Evolutionary conservation across 2,888 invertebrate genomes (phyloP).

Genomic region (Melangyna quadrimaculata): DNA sequence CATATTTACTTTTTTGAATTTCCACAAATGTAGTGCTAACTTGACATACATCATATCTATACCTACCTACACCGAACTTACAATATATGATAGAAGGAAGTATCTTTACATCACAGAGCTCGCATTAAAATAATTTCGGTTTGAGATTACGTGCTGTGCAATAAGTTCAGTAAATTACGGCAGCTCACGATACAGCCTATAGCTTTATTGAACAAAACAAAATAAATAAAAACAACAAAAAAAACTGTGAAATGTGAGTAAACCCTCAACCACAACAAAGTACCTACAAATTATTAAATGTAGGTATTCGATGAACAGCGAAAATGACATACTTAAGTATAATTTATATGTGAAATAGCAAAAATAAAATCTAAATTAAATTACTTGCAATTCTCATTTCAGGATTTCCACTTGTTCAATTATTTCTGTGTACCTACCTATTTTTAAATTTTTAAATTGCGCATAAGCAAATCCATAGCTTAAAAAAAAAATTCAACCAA

Average conservation of each 20-base stretch:
- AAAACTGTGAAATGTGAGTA: not conserved
- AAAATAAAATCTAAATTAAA: not conserved
- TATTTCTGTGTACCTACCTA: too few species aligned
- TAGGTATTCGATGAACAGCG: not conserved
- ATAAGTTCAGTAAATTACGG: slow-evolving; percentile 1
- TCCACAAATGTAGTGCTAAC: too few species aligned
- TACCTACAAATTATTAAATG: not conserved
- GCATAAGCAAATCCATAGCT: not conserved
- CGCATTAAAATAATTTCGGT: not conserved
- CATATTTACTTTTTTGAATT: too few species aligned
- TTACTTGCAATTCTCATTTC: not conserved
- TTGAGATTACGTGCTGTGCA: slow-evolving; percentile 3
- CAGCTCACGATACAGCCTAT: slow-evolving; percentile 6
- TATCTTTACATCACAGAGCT: slow-evolving; percentile 2
- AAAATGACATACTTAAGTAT: not conserved
- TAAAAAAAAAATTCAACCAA: not conserved
- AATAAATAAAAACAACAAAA: not conserved
- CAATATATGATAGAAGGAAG: slow-evolving; percentile 6
- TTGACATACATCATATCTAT: not conserved
- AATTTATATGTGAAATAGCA: not conserved
- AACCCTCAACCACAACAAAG: not conserved
- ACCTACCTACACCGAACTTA: not conserved
- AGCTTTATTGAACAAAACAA: not conserved
- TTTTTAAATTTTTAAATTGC: not conserved
- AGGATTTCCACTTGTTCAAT: slow-evolving; percentile 16